Conservation (phyloP, 1,140 invertebrate genomes). For the Pantala flavescens region DNA sequence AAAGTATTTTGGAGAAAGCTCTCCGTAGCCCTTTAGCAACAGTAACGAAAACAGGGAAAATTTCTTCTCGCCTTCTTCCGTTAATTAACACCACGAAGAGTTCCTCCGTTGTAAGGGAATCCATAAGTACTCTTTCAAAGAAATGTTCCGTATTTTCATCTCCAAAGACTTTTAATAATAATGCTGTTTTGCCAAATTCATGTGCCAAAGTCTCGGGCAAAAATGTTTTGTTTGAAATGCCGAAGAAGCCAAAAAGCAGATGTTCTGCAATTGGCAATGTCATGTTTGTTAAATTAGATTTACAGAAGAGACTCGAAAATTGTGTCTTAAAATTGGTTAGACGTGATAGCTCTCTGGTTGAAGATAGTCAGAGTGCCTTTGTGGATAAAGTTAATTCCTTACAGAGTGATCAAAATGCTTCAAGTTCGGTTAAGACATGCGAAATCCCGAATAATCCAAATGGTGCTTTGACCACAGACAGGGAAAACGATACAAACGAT, state of each 20-base stretch:
- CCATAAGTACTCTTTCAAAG: background rate
- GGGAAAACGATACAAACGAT: background rate
- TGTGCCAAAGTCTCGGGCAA: constrained; percentile 8
- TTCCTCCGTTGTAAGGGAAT: background rate
- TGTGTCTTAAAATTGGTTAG: constrained; percentile 22
- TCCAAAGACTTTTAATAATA: background rate
- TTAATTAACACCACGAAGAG: background rate
- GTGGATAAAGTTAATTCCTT: constrained; percentile 13
- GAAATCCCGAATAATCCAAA: background rate
- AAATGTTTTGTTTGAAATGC: constrained; percentile 16
- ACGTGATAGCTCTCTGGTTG: constrained; percentile 11
- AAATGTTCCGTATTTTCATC: background rate
- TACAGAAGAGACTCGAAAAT: constrained; percentile 24
- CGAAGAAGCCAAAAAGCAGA: constrained; percentile 15
- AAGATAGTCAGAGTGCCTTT: background rate
- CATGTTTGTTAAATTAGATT: constrained; percentile 21
- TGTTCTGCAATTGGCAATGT: constrained; percentile 14
- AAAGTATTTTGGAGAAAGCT: constrained; percentile 20
- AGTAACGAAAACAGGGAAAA: background rate
- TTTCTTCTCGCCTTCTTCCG: background rate
- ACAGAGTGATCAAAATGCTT: background rate
- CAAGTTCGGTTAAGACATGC: background rate
- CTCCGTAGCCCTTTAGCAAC: constrained; percentile 12
- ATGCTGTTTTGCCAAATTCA: background rate
- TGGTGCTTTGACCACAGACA: background rate